Base-by-base conservation (phyloP, 1,140 invertebrate genomes). In the Drosophila grimshawi region DNA sequence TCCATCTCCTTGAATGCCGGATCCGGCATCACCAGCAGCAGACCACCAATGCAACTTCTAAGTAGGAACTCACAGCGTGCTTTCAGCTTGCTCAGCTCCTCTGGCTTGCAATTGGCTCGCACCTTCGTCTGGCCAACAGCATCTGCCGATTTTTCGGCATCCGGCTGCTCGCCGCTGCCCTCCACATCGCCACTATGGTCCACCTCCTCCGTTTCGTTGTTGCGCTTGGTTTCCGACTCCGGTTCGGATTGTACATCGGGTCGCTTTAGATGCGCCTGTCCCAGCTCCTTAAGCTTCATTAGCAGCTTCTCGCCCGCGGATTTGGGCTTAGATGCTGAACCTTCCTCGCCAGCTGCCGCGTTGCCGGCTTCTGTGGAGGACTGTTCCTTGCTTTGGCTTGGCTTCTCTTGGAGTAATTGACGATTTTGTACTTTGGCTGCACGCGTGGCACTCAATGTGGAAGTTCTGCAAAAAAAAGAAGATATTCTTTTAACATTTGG, bases 1-100 rank as follows among this genome's bases (percentile, higher is more conserved):
- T 97, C 97, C 76, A 97, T 94, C 92, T 97, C 96, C 88, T 95
- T 96, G 92, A 97, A 97, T 88, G 97, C 95, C 89, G 97, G 95
- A 59, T 96, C 93, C 6, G 96, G 96, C 55, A 97, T 93, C 92
- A 97, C 96, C 8, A 97, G 93, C 19, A 97, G 91, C 48, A 97
- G 92, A 37, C 96, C 96, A 3, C 95, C 95, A 67, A 97, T 97
- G 90, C 97, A 98, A 41, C 93, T 93, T 55, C 94, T 92, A 1
- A 94, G 93, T 27, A 94, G 90, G 74, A 94, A 94, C 93, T 96
- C 95, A 88, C 96, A 95, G 63, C 94, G 93, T 33, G 92, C 81
- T 85, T 96, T 97, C 19, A 97, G 93, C 81, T 95, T 96, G 63
- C 96, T 95, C 46, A 97, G 93, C 79, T 96, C 95, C 66, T 96